phyloP scores from a whole-genome alignment of 2,113 vertebrate species.

The Elanoides forficatus region DNA sequence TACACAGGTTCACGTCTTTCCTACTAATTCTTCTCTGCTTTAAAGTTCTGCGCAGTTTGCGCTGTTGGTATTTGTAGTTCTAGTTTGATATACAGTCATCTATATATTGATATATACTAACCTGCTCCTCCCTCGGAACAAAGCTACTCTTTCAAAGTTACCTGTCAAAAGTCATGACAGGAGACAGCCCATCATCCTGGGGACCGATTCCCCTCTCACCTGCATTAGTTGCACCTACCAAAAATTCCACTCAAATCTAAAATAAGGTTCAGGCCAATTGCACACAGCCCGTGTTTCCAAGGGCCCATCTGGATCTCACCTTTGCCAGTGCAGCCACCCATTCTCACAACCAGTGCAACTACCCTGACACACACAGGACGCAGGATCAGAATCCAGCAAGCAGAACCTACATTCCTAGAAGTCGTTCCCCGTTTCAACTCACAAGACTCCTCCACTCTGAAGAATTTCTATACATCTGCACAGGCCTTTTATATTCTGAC shows the following conservation, averaged over 20 bases:
- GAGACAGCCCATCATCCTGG: background rate
- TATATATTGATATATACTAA: fast-evolving
- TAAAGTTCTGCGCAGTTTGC: background rate
- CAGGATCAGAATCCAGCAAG: background rate
- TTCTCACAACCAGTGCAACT: background rate
- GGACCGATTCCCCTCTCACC: background rate
- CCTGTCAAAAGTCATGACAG: fast-evolving
- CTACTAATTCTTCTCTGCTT: background rate
- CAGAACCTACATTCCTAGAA: background rate
- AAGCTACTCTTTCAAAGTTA: fast-evolving
- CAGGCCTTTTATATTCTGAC: background rate
- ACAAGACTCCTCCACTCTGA: background rate
- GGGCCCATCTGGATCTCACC: background rate
- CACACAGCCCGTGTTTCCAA: background rate
- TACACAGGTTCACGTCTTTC: background rate
- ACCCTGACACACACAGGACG: background rate
- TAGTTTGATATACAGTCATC: background rate
- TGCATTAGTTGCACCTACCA: background rate
- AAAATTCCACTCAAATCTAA: background rate
- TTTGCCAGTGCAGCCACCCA: no score
- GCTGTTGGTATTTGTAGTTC: background rate
- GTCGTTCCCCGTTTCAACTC: background rate
- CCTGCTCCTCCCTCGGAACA: background rate
- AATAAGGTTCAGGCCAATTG: background rate
- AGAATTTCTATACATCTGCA: background rate